Evolutionary conservation across 2,888 invertebrate species (phyloP), one percentile per base, ranked within the genome.

Genomic region (Scaptomyza reducta): DNA sequence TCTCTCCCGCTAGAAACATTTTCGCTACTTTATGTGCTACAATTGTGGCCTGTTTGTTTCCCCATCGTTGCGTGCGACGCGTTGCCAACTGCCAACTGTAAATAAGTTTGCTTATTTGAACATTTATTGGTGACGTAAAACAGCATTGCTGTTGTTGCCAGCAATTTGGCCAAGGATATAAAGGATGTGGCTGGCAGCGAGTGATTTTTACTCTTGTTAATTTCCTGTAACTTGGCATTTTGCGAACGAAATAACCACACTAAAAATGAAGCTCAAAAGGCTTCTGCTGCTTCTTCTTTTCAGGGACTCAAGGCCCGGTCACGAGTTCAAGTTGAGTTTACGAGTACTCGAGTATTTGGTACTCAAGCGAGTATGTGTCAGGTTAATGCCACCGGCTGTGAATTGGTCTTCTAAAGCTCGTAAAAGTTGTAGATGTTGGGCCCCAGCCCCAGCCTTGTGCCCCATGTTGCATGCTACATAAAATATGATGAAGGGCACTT

Each of bases 41-140:
- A 82, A 76, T 79, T 84, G 79, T 76, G 80, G 60, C 79, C 70
- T 68, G 62, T 46, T 40, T 29, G 35, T 50, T 27, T 40, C 35
- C 35, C 25, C 35, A n/a, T n/a, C 22, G 14, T 18, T 57, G 66
- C 55, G 18, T 33, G 61, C 45, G 27, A 6, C 16, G 9, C 16
- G 31, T n/a, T 33, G 18, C 31, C 31, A 7, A 47, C 47, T 18
- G 47, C 56, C 63, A 65, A 58, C 68, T 79, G 81, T 83, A 83
- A 84, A 84, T 81, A 84, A 84, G 81, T 82, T 85, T 81, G 69
- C 77, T 76, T 81, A 83, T 84, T 82, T 80, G 76, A 79, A 85
- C 84, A 85, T 84, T 84, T 84, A 84, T 84, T 83, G 86, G 79
- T 77, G 86, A 85, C 79, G 83, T 79, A 82, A 85, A 83, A 70